These are phyloP conservation scores for Rhagonycha fulva DNA, from an alignment of 2,888 invertebrate genomes.

Conservation along the genomic window DNA sequence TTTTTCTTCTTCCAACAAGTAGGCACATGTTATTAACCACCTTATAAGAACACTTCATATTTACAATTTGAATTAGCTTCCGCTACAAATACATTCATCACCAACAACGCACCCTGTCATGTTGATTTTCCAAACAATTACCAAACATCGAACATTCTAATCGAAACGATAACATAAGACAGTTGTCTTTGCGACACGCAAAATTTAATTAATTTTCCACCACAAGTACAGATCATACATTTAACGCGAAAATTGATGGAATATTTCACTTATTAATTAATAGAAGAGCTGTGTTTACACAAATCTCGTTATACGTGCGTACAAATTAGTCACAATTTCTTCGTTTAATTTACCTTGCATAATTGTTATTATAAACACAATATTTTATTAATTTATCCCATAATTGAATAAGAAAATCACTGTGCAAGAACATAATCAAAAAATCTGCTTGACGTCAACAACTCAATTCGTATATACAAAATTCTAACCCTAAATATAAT, in stretches of 20 bases:
- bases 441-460: not conserved
- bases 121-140: not conserved
- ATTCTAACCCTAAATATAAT: not conserved
- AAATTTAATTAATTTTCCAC: constrained; percentile 12
- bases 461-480: not conserved
- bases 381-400: not conserved
- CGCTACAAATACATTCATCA: not conserved
- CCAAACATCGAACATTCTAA: not conserved
- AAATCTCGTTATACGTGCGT: not conserved
- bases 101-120: not conserved
- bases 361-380: not conserved
- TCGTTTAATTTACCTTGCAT: not conserved
- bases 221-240: constrained; percentile 7
- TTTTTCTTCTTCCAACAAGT: constrained; percentile 6
- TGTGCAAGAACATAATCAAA: not conserved
- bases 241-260: constrained; percentile 6
- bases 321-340: not conserved
- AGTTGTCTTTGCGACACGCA: constrained; percentile 4
- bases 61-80: not conserved
- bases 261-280: constrained; percentile 7
- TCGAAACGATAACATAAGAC: not conserved
- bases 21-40: constrained; percentile 15
- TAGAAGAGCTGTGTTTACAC: not conserved
- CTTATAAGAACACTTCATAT: not conserved
- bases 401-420: not conserved